These are phyloP conservation scores for Canis aureus DNA, from an alignment of 2,113 vertebrate species.

Conservation along the genomic window DNA sequence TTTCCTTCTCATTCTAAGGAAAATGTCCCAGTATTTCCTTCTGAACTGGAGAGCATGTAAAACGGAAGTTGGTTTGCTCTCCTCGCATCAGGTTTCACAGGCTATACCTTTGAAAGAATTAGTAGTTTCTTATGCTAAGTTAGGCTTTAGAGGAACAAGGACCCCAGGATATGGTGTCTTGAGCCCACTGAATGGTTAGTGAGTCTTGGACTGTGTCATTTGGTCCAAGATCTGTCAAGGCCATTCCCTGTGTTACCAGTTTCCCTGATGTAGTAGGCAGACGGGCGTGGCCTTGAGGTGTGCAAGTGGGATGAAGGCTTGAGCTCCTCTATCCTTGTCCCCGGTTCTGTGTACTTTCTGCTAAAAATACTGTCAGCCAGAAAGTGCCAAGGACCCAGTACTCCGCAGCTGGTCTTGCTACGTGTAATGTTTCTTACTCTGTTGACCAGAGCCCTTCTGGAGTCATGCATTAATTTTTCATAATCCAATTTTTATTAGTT, in stretches of 20 bases:
- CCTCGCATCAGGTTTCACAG: not conserved
- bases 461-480: not conserved
- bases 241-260: not conserved
- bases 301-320: not conserved
- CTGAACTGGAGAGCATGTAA: not conserved
- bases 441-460: not conserved
- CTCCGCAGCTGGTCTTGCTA: not conserved
- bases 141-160: slow-evolving; percentile 44
- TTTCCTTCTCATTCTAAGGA: slow-evolving; percentile 5
- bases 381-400: not conserved
- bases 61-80: not conserved
- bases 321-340: not conserved
- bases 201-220: not conserved
- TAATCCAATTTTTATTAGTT: not conserved
- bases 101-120: slow-evolving; percentile 20
- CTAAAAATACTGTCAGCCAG: not conserved
- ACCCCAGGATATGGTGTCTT: not conserved
- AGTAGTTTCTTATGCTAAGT: not conserved
- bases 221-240: not conserved
- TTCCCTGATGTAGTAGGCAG: not conserved
- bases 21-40: not conserved
- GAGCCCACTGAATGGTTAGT: not conserved
- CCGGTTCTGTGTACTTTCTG: not conserved
- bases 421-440: not conserved
- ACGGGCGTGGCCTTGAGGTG: not conserved